Base-by-base conservation (phyloP, 2,888 invertebrate species). In the Nycteola revayana region DNA sequence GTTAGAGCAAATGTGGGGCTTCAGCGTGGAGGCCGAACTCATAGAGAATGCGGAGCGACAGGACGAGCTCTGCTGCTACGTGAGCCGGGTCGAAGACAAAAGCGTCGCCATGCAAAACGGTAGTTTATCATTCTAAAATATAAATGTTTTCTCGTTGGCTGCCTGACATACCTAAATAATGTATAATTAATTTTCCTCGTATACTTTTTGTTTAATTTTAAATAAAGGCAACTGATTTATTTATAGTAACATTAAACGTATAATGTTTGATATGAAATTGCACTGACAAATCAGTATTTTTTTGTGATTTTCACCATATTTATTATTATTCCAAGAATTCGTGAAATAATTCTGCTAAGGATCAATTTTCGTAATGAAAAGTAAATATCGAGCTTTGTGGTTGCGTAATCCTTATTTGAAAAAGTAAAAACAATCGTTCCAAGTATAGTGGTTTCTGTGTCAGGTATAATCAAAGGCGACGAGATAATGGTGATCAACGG, bases 401-500 rank as follows among this genome's bases (percentile, higher is more conserved):
- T 32, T 42, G 33, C 49, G 30, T 49, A 43, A 51, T 50, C 45
- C 51, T 44, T 39, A 44, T 56, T 50, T 52, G 47, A 48, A 57
- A 58, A 67, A 55, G 45, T 38, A 58, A 66, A 63, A 70, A 61
- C 61, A 71, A 68, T 68, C 60, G 64, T 61, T 60, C 57, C 58
- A 61, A 65, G 59, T 68, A 62, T 74, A 72, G 46, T 39, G 49
- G 49, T 49, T 48, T 78, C 70, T 76, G 66, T 70, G 82, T 60
- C 90, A 98, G 98, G 98, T 74, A 95, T 98, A 78, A 96, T 97
- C 85, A 96, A 97, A 90, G 95, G 98, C 68, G 98, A 98, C 89
- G 98, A 98, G 91, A 98, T 98, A 83, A 96, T 98, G 94, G 97
- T 98, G 82, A 98, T 98, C 90, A 98, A 98, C 90, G 97, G 98